A percentile compares a stretch with the other conserved stretches of the same genome.
These are phyloP conservation scores for Hypsopygia costalis DNA, from an alignment of 2,888 invertebrate species.

Conservation along the genomic window DNA sequence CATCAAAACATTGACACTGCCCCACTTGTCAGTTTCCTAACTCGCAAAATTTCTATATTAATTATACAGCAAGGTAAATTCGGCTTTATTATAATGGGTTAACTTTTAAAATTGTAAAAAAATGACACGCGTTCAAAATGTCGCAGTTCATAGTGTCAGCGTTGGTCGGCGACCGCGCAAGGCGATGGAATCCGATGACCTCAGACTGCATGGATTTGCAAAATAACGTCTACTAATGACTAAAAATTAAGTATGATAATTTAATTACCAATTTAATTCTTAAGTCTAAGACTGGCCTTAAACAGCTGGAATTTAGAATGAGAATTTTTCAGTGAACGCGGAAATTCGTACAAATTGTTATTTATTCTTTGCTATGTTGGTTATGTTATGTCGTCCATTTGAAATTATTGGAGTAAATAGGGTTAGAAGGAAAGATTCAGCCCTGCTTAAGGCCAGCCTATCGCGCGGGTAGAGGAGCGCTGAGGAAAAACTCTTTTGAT, in stretches of 20 bases:
- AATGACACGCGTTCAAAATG: conserved; percentile 37
- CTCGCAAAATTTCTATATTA: conserved; percentile 1
- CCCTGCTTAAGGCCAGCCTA: no score
- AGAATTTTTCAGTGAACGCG: no score
- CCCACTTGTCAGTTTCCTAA: conserved; percentile 1
- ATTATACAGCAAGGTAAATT: conserved; percentile 2
- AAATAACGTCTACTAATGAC: conserved; percentile 26
- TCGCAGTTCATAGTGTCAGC: conserved; percentile 56
- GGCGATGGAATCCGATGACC: conserved; percentile 74
- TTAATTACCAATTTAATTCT: background rate
- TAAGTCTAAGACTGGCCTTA: no score
- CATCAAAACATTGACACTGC: conserved; percentile 11
- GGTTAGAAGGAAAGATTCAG: no score
- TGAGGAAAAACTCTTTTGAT: no score
- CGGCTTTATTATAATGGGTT: background rate
- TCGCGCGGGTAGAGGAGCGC: no score
- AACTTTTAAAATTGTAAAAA: background rate
- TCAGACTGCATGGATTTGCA: conserved; percentile 41
- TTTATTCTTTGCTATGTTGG: no score
- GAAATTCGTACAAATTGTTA: no score
- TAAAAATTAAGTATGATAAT: background rate
- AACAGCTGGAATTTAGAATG: no score
- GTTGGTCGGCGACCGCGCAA: conserved; percentile 75
- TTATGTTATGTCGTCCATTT: no score
- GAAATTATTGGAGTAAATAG: no score